Percentiles rank a stretch among this genome's conserved stretches.
phyloP scores from a whole-genome alignment of 2,113 vertebrate species.

The Camelus bactrianus region DNA sequence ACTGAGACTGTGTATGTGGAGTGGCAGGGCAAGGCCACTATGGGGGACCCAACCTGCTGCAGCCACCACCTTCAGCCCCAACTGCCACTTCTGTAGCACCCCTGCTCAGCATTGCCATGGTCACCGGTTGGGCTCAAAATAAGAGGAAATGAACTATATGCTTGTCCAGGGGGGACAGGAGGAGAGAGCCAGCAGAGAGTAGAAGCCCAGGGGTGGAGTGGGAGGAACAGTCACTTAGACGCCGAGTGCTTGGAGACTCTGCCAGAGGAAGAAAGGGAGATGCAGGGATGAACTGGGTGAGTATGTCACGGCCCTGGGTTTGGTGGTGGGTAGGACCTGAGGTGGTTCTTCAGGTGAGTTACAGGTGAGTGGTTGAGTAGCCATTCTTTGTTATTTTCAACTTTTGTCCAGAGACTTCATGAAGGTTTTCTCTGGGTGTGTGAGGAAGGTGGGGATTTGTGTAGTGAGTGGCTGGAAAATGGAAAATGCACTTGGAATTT shows the following conservation, averaged over 20 bases:
- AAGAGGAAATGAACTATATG: neutral
- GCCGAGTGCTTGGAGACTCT: neutral
- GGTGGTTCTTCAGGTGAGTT: neutral
- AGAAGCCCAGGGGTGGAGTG: neutral
- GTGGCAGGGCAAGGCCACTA: neutral
- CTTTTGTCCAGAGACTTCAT: slow-evolving; percentile 2
- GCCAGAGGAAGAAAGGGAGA: neutral
- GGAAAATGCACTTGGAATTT: neutral
- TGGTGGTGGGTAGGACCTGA: neutral
- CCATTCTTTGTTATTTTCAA: neutral
- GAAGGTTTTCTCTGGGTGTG: neutral
- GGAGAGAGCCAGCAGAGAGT: neutral
- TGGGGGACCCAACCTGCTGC: neutral
- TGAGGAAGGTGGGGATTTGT: neutral
- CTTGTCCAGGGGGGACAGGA: neutral
- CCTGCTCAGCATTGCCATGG: neutral
- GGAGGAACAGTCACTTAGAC: neutral
- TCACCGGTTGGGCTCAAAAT: neutral
- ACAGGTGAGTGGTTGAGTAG: neutral
- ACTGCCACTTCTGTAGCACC: neutral
- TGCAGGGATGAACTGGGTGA: neutral
- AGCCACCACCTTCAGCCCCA: neutral
- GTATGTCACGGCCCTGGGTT: neutral
- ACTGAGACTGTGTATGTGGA: neutral
- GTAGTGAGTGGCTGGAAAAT: neutral